phyloP scores from a whole-genome alignment of 92 coral and sea anemone species.

The Umimayanthus chanpuru region DNA sequence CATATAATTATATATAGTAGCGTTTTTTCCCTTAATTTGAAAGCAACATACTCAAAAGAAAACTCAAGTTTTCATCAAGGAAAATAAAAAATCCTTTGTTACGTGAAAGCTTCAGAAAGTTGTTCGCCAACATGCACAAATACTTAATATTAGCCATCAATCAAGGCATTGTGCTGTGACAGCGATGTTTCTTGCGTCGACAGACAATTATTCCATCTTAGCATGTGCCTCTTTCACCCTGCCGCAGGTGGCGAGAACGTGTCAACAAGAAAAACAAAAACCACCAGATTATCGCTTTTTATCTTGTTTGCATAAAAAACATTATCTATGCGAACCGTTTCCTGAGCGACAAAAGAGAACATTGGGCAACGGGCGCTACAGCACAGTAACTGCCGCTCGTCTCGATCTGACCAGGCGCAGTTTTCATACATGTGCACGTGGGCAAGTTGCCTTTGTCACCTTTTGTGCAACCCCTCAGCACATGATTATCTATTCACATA shows the following conservation, averaged over 20 bases:
- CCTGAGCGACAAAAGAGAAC: conserved; percentile 26
- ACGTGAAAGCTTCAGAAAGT: conserved; percentile 2
- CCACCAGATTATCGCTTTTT: conserved; percentile 44
- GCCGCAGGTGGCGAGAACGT: conserved; percentile 91
- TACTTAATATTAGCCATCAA: background rate
- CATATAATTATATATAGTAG: background rate
- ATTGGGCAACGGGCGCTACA: background rate
- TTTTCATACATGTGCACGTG: conserved; percentile 20
- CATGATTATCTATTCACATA: background rate
- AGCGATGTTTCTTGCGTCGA: conserved; percentile 8
- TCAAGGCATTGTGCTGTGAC: conserved; percentile 9
- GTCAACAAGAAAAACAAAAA: conserved; percentile 69
- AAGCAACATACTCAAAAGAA: background rate
- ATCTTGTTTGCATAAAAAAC: conserved; percentile 33
- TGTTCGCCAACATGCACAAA: background rate
- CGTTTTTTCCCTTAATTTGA: background rate
- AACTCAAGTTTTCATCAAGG: background rate
- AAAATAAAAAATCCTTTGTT: background rate
- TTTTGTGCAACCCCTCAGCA: conserved; percentile 19
- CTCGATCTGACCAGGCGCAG: background rate
- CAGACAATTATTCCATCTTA: conserved; percentile 49
- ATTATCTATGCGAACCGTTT: conserved; percentile 25
- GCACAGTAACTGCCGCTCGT: background rate
- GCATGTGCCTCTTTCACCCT: conserved; percentile 74
- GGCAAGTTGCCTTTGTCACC: background rate